A percentile compares a stretch with the other conserved stretches of the same genome.
phyloP scores from a whole-genome alignment of 2,797 vertebrate species.

The Parambassis ranga region DNA sequence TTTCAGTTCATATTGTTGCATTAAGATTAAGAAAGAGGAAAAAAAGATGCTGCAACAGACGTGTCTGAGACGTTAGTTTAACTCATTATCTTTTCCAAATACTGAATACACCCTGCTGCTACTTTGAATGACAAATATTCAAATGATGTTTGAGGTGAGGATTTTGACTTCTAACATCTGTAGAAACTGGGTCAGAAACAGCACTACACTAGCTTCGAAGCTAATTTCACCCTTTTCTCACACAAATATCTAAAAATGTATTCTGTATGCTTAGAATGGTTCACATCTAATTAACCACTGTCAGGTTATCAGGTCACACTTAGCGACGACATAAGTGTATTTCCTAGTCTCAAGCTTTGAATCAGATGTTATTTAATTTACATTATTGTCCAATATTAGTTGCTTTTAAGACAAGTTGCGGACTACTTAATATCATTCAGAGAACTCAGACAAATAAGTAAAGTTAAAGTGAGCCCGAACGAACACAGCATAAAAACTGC shows the following conservation, averaged over 20 bases:
- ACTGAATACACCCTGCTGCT: not conserved
- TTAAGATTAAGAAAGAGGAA: no score
- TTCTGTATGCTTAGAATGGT: no score
- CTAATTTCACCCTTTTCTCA: no score
- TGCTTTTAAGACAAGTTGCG: not conserved
- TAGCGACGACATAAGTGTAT: no score
- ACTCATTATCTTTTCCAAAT: not conserved
- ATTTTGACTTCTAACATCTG: not conserved
- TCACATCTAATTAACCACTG: no score
- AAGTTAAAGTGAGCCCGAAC: constrained; percentile 27
- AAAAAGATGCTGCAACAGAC: no score
- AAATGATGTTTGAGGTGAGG: not conserved
- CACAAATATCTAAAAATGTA: no score
- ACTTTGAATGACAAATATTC: constrained; percentile 12
- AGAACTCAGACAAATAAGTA: not conserved
- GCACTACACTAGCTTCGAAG: not conserved
- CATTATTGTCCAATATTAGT: not conserved
- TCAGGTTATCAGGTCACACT: no score
- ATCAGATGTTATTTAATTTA: not conserved
- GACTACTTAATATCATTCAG: not conserved
- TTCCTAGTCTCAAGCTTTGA: no score
- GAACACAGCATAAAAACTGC: constrained; percentile 34
- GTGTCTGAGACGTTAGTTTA: no score
- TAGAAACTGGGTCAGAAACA: not conserved
- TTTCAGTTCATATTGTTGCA: no score